Conservation (phyloP, 2,113 vertebrate species). For the Rhinolophus sinicus region DNA sequence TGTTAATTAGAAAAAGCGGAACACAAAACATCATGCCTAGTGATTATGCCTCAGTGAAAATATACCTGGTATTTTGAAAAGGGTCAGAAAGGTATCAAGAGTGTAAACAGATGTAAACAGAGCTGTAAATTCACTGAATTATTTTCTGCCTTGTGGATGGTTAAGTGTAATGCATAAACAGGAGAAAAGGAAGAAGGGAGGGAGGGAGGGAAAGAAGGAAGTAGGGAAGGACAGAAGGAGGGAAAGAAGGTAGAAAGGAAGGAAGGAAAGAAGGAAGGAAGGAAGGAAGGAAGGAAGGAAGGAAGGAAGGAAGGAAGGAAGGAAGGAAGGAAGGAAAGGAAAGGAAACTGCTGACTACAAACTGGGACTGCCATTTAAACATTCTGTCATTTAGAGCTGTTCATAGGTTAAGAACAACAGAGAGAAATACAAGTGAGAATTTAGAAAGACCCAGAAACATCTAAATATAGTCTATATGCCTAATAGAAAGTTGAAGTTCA, state of each 20-base stretch:
- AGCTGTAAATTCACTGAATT: background rate
- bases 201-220: background rate
- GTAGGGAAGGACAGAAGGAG: too few species aligned
- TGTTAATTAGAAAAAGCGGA: constrained; percentile 13
- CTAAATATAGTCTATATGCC: constrained; percentile 22
- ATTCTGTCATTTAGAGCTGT: constrained; percentile 24
- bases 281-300: background rate
- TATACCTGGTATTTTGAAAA: constrained; percentile 59
- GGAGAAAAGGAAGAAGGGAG: background rate
- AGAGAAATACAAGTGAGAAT: constrained; percentile 43
- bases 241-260: background rate
- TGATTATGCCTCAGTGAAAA: constrained; percentile 24
- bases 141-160: background rate
- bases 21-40: background rate
- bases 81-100: background rate
- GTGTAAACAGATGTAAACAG: background rate
- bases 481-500: constrained; percentile 51
- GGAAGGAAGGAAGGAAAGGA: background rate
- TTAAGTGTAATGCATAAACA: background rate
- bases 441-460: constrained; percentile 39
- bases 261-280: background rate
- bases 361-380: background rate
- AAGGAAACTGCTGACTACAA: background rate
- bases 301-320: background rate
- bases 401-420: constrained; percentile 43